Evolutionary conservation across 2,888 invertebrate genomes (phyloP), one percentile per base, ranked within the genome.

Genomic region (Xanthorhoe spadicearia): DNA sequence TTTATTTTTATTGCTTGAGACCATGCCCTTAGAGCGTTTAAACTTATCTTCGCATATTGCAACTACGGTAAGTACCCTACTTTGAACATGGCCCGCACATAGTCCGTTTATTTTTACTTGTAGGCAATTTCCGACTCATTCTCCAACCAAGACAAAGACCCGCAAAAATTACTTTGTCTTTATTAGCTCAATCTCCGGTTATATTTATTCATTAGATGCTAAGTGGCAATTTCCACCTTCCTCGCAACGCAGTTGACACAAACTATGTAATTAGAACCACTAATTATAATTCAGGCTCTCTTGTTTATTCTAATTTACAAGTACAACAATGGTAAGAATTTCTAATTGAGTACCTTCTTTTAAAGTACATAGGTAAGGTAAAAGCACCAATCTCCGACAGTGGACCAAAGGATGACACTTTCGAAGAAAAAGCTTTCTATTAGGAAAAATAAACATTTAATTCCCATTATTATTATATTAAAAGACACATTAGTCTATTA

Each of bases 171-270:
- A 43, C 38, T 43, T 13, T 3, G 13, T 43, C 38, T 43, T 43
- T 43, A 43, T 13, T 43, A 43, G 13, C 38, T 43, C 38, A 43
- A 13, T 13, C 38, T 43, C 38, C 3, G 10, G 4, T 43, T 43
- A 48, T 17, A 15, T 48, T 59, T 23, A 59, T 52, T 58, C 67
- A 57, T 64, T 61, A 64, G 59, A 54, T 62, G 49, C 57, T 55
- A 64, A 72, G 64, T 67, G 61, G 46, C 67, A 63, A 66, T 69
- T 69, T 63, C 57, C 50, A 51, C 9, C 9, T 50, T 54, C 55
- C 60, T 54, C 62, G 68, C 60, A 60, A 58, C 68, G 59, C 49
- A 67, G 60, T 65, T 53, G 53, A 58, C 58, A 51, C 35, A 55
- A 28, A 61, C 32, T 65, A 57, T 57, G 61, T 56, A 48, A 52